These are phyloP conservation scores for Eupristina koningsbergeri DNA, from an alignment of 1,140 invertebrate genomes.

Conservation along the genomic window DNA sequence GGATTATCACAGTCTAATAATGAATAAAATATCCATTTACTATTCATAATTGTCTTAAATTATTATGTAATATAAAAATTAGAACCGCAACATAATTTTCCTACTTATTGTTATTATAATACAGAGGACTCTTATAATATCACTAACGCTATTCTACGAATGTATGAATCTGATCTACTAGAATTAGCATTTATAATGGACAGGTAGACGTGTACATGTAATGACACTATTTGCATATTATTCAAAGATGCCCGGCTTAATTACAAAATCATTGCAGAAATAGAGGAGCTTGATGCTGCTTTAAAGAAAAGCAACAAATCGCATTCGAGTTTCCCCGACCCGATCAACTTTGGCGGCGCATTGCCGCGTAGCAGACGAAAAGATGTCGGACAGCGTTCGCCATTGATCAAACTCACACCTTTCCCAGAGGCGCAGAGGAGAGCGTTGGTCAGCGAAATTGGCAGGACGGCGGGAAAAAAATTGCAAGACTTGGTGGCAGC, in stretches of 20 bases:
- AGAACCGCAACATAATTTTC: too few species aligned
- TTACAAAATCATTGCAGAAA: neutral
- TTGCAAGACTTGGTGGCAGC: neutral
- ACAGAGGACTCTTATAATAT: too few species aligned
- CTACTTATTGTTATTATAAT: neutral
- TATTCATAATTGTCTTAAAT: too few species aligned
- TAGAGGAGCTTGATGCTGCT: too few species aligned
- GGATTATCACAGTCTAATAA: too few species aligned
- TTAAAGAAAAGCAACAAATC: too few species aligned
- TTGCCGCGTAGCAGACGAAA: slow-evolving; percentile 21
- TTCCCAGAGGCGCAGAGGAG: slow-evolving; percentile 55
- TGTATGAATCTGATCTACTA: neutral
- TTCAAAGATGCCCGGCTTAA: neutral
- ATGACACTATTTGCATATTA: neutral
- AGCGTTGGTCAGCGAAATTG: slow-evolving; percentile 53
- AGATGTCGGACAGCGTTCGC: slow-evolving; percentile 32
- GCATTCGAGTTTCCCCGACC: neutral
- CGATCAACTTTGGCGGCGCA: slow-evolving; percentile 45
- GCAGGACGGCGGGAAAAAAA: neutral
- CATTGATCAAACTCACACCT: slow-evolving; percentile 56
- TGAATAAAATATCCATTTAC: too few species aligned
- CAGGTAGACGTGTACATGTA: neutral
- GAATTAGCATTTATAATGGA: neutral
- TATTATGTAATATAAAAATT: too few species aligned
- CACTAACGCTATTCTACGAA: neutral